Evolutionary conservation across 2,113 vertebrate genomes (phyloP), one percentile per base, ranked within the genome.

Genomic region (Syngnathus scovelli): DNA sequence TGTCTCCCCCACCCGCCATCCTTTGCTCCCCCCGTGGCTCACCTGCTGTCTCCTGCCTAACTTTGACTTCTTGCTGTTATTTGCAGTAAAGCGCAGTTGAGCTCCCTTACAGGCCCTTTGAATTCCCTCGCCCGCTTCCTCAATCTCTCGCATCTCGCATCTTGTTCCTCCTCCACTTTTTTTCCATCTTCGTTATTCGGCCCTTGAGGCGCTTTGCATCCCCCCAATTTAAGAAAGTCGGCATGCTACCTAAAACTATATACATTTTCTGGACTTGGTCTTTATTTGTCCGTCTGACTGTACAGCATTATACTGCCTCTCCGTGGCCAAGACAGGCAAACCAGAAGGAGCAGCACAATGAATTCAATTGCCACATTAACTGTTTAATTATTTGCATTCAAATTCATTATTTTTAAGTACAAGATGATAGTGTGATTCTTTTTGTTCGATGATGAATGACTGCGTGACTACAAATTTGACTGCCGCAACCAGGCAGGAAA

Each of bases 91-190:
- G 75, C 61, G 66, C 55, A 78, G 56, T 88, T 84, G 74, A 71
- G 59, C 75, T 82, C 77, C 77, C 85, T 80, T 78, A 81, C 84
- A 83, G 39, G 61, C 61, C 39, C 39, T 62, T 89, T 90, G 86
- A 82, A 88, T 90, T 86, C 77, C 69, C 66, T 78, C 65, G 75
- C 81, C 68, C 79, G 58, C 76, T 73, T 74, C 64, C 52, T 56
- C 48, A 69, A 60, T 78, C 69, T 75, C 38, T 44, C 37, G 2
- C 48, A 73, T 78, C 59, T 46, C 61, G 52, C 72, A 64, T 70
- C 44, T 68, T 59, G 66, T 59, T 61, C 60, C 59, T 71, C 59
- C 61, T 65, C 23, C 61, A 61, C 41, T 55, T 61, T 72, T 19
- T 74, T 77, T 62, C 60, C 55, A 67, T 67, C 67, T 64, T 43